A percentile compares a stretch with the other conserved stretches of the same genome.
These are phyloP conservation scores for Pyrocephalus nanus DNA, from an alignment of 2,797 vertebrate genomes.

Conservation along the genomic window DNA sequence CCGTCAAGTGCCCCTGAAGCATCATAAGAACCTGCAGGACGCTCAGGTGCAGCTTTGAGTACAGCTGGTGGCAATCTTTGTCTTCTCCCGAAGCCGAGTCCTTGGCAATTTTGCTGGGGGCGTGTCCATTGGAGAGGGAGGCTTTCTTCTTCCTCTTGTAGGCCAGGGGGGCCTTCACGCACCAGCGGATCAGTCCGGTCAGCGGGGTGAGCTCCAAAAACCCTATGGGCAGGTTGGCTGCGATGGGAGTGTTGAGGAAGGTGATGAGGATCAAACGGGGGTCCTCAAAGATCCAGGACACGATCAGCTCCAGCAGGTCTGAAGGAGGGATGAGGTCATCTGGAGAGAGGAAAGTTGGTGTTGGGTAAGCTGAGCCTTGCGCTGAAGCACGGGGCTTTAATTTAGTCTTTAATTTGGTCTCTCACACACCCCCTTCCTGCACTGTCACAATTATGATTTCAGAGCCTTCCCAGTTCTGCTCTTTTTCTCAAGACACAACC, in stretches of 20 bases:
- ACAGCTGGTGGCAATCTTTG: constrained; percentile 79
- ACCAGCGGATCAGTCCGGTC: constrained; percentile 92
- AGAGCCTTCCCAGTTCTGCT: background rate
- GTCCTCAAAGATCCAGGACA: constrained; percentile 93
- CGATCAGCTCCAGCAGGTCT: constrained; percentile 92
- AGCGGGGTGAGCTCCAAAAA: constrained; percentile 92
- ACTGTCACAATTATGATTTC: background rate
- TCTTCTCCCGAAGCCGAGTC: constrained; percentile 24
- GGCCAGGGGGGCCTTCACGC: constrained; percentile 90
- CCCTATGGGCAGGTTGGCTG: constrained; percentile 86
- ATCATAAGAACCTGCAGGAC: constrained; percentile 91
- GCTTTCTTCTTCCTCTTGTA: constrained; percentile 83
- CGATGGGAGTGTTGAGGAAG: constrained; percentile 91
- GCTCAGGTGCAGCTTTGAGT: constrained; percentile 92
- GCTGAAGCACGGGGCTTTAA: background rate
- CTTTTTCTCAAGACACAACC: background rate
- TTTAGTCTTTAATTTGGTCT: background rate
- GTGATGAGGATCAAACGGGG: constrained; percentile 90
- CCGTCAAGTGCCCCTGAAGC: constrained; percentile 88
- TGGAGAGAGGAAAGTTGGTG: constrained; percentile 34
- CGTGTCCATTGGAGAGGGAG: constrained; percentile 73
- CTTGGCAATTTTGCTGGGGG: constrained; percentile 61
- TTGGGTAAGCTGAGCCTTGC: background rate
- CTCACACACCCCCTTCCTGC: background rate
- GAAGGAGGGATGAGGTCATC: constrained; percentile 93